Conservation (phyloP, 2,888 invertebrate genomes). For the Mechanitis messenoides region DNA sequence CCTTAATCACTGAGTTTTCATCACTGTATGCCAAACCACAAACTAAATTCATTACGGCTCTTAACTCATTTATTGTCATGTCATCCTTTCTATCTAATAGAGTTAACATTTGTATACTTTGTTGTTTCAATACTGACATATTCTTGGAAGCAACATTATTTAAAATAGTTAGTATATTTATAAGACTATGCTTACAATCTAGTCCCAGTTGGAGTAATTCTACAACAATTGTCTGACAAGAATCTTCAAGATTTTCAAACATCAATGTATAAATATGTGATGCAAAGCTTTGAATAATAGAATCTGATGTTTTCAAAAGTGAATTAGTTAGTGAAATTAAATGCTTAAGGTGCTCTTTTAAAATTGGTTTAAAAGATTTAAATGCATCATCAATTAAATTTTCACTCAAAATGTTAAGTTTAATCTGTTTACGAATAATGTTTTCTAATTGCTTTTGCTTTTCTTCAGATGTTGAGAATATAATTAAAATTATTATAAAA, state of each 20-base stretch:
- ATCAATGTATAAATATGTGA: constrained; percentile 74
- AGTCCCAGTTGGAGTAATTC: constrained; percentile 61
- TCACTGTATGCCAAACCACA: constrained; percentile 81
- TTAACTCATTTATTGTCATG: constrained; percentile 83
- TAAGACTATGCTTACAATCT: constrained; percentile 57
- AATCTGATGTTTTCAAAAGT: constrained; percentile 72
- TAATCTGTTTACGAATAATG: constrained; percentile 79
- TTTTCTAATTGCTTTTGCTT: constrained; percentile 79
- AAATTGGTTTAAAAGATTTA: constrained; percentile 71
- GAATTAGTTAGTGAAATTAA: constrained; percentile 76
- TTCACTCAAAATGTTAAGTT: constrained; percentile 76
- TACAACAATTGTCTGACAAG: constrained; percentile 57
- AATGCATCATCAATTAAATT: constrained; percentile 75
- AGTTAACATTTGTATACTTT: constrained; percentile 78
- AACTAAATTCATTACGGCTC: constrained; percentile 85
- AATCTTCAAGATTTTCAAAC: constrained; percentile 61
- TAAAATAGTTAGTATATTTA: constrained; percentile 55
- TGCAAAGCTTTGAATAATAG: constrained; percentile 75
- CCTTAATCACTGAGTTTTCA: constrained; percentile 77
- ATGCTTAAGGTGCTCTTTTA: constrained; percentile 74
- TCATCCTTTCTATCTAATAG: constrained; percentile 86
- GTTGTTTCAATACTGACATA: constrained; percentile 71
- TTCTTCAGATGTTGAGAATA: constrained; percentile 78
- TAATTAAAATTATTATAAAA: constrained; percentile 79
- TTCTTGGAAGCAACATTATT: constrained; percentile 61